Evolutionary conservation across 2,888 invertebrate species (phyloP).

Genomic region (Drosophila mimetica): DNA sequence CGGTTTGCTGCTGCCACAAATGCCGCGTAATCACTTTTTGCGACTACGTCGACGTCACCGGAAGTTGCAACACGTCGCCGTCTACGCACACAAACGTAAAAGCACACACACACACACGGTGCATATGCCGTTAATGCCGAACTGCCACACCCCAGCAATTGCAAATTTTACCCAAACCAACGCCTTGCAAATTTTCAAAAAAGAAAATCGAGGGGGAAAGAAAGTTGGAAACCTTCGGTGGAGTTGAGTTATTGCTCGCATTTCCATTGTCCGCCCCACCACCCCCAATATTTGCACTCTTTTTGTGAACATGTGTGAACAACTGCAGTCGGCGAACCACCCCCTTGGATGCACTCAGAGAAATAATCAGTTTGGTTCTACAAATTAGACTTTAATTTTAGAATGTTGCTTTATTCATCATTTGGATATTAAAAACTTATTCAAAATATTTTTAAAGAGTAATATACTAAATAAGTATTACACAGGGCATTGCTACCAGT

Average conservation of each 20-base stretch:
- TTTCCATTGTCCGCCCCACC: slow-evolving; percentile 31
- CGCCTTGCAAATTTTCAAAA: slow-evolving; percentile 58
- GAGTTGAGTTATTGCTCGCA: slow-evolving; percentile 59
- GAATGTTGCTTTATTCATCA: too few relatives aligned
- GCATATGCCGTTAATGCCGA: slow-evolving; percentile 67
- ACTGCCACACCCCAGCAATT: slow-evolving; percentile 66
- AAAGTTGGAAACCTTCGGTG: slow-evolving; percentile 49
- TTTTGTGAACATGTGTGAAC: slow-evolving; percentile 80
- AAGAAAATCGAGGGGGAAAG: slow-evolving; percentile 22
- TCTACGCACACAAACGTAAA: slow-evolving; percentile 23
- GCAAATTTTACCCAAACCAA: slow-evolving; percentile 31
- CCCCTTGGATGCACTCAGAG: slow-evolving; percentile 29
- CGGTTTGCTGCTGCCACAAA: slow-evolving; percentile 64
- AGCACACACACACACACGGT: slow-evolving; percentile 12
- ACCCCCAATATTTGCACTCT: slow-evolving; percentile 33
- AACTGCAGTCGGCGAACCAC: slow-evolving; percentile 67
- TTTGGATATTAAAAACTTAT: too few relatives aligned
- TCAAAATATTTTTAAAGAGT: too few relatives aligned
- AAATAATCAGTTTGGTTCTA: neutral
- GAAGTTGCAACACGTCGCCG: slow-evolving; percentile 75
- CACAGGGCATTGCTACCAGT: too few relatives aligned
- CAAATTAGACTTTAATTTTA: too few relatives aligned
- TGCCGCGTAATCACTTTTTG: slow-evolving; percentile 76
- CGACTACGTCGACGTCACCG: slow-evolving; percentile 55
- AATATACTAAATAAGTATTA: too few relatives aligned